phyloP scores from a whole-genome alignment of 2,888 invertebrate species.

The Brenthis ino region DNA sequence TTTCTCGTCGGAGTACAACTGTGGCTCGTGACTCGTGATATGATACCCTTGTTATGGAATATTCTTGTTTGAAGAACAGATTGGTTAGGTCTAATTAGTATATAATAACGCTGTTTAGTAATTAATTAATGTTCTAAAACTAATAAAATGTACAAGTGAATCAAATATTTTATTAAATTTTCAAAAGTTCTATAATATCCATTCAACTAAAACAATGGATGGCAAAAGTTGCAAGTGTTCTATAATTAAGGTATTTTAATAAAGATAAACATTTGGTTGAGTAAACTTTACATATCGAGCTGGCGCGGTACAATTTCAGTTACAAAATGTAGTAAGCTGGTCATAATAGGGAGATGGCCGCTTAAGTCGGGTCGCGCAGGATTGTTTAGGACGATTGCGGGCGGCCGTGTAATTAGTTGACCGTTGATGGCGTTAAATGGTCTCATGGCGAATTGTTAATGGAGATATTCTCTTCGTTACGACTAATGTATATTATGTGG shows the following conservation, averaged over 20 bases:
- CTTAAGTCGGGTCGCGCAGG: conserved; percentile 8
- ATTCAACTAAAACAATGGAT: too few species aligned
- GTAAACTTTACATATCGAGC: not conserved
- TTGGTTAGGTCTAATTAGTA: too few species aligned
- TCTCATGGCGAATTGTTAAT: conserved; percentile 19
- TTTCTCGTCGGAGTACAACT: not conserved
- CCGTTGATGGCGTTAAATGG: conserved; percentile 25
- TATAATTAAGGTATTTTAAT: too few species aligned
- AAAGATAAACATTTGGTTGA: too few species aligned
- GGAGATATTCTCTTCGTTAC: not conserved
- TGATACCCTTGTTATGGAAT: not conserved
- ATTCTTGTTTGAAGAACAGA: too few species aligned
- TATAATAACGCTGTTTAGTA: too few species aligned
- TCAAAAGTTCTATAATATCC: too few species aligned
- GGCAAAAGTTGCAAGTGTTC: too few species aligned
- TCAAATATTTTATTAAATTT: too few species aligned
- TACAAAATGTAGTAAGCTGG: conserved; percentile 8
- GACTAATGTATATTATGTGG: not conserved
- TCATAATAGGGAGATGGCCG: conserved; percentile 6
- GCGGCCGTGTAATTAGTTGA: conserved; percentile 24
- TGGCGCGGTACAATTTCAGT: not conserved
- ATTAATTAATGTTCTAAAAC: too few species aligned
- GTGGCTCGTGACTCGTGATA: too few species aligned
- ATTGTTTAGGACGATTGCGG: conserved; percentile 24
- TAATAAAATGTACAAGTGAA: too few species aligned